Percentiles rank a stretch among this genome's conserved stretches.
phyloP scores from a whole-genome alignment of 1,140 invertebrate species.

The Drosophila dunni region DNA sequence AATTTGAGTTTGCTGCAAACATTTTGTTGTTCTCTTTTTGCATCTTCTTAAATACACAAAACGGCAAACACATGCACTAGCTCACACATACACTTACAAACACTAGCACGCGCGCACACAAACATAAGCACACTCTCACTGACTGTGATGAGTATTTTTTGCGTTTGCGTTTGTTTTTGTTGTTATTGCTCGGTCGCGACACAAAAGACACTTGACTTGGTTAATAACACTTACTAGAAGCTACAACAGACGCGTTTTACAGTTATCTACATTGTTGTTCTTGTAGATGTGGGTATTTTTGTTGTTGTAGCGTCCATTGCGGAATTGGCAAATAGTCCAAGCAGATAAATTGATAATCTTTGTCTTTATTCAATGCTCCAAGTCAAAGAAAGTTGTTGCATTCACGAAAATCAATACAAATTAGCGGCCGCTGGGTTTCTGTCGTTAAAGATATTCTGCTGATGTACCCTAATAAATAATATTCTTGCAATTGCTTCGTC shows the following conservation, averaged over 20 bases:
- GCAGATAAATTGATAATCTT: constrained; percentile 36
- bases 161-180: constrained; percentile 65
- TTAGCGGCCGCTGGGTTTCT: constrained; percentile 16
- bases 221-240: constrained; percentile 56
- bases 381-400: constrained; percentile 52
- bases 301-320: constrained; percentile 27
- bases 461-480: constrained; percentile 28
- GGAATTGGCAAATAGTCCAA: constrained; percentile 36
- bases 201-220: constrained; percentile 32
- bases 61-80: constrained; percentile 16
- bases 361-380: constrained; percentile 28
- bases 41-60: constrained; percentile 58
- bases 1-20: constrained; percentile 41
- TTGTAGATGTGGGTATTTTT: constrained; percentile 31
- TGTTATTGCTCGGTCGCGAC: constrained; percentile 54
- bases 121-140: constrained; percentile 22
- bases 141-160: constrained; percentile 56
- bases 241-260: constrained; percentile 29
- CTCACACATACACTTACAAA: constrained; percentile 25
- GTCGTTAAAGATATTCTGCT: neutral
- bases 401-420: constrained; percentile 71
- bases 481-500: constrained; percentile 31
- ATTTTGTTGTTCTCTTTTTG: constrained; percentile 51
- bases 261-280: constrained; percentile 59
- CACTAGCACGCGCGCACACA: constrained; percentile 14